These are phyloP conservation scores for Cephonodes hylas DNA, from an alignment of 2,888 invertebrate species.

Conservation along the genomic window DNA sequence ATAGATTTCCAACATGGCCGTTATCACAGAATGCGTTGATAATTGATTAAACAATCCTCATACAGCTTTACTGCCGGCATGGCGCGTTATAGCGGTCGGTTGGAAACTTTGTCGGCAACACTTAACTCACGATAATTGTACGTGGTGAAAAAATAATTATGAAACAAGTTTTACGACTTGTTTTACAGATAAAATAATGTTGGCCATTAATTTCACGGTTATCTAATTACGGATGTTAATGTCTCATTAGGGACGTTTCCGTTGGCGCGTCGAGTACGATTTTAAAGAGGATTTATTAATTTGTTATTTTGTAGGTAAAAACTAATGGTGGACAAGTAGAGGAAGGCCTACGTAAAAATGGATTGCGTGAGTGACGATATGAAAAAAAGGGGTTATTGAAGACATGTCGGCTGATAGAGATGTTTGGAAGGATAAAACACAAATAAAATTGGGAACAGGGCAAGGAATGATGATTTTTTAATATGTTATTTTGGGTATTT, in stretches of 20 bases:
- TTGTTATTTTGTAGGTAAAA: neutral
- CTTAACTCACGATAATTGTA: conserved; percentile 20
- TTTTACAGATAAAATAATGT: conserved; percentile 6
- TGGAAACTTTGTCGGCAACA: conserved; percentile 13
- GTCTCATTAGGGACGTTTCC: conserved; percentile 51
- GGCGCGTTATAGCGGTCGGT: conserved; percentile 11
- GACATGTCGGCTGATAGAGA: no score
- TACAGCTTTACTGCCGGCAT: conserved; percentile 12
- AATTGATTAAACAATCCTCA: conserved; percentile 15
- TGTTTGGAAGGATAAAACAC: no score
- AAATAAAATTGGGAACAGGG: no score
- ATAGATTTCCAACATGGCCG: conserved; percentile 6
- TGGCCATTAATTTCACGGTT: conserved; percentile 53
- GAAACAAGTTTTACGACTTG: conserved; percentile 20
- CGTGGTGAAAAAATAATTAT: conserved; percentile 29
- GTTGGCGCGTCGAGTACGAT: neutral
- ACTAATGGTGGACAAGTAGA: neutral
- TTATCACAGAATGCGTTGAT: conserved; percentile 15
- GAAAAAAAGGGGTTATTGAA: no score
- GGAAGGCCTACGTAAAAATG: no score
- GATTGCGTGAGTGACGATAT: no score
- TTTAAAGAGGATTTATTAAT: no score
- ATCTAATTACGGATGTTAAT: conserved; percentile 56
- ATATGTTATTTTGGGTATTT: no score
- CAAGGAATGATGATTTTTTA: no score